Evolutionary conservation across 2,888 invertebrate genomes (phyloP).

Genomic region (Protonemura montana): DNA sequence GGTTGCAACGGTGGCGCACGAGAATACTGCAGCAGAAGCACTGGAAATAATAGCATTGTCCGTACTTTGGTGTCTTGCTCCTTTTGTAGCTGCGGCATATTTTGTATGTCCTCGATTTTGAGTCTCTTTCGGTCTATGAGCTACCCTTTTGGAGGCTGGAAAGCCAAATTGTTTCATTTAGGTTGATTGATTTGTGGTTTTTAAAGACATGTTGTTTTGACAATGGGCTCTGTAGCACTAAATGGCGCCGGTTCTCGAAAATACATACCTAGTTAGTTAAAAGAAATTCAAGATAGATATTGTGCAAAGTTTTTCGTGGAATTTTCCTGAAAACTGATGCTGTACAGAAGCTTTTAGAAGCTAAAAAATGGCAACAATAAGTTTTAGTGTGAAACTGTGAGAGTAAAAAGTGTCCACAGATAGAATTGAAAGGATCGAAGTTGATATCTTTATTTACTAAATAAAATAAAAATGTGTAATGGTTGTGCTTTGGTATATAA

Average conservation of each 20-base stretch:
- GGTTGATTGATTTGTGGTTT: too few relatives aligned
- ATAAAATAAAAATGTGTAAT: not conserved
- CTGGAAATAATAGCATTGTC: not conserved
- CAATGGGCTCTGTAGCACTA: too few relatives aligned
- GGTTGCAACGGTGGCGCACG: not conserved
- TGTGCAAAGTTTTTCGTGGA: not conserved
- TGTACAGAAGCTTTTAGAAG: not conserved
- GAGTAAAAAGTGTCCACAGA: not conserved
- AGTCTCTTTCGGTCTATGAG: too few relatives aligned
- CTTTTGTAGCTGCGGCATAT: not conserved
- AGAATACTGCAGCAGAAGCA: slow-evolving; percentile 7
- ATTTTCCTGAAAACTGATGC: not conserved
- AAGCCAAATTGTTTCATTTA: too few relatives aligned
- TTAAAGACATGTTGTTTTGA: too few relatives aligned
- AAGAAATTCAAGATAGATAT: not conserved
- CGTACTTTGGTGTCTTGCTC: not conserved
- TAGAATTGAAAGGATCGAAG: not conserved
- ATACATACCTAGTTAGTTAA: not conserved
- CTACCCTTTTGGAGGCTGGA: too few relatives aligned
- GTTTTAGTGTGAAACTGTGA: not conserved
- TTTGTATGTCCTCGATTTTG: too few relatives aligned
- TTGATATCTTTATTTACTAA: not conserved
- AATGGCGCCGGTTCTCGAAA: too few relatives aligned
- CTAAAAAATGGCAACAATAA: not conserved
- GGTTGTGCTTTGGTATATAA: not conserved